These are phyloP conservation scores for Lacerta bilineata DNA, from an alignment of 2,797 vertebrate species.

Conservation along the genomic window DNA sequence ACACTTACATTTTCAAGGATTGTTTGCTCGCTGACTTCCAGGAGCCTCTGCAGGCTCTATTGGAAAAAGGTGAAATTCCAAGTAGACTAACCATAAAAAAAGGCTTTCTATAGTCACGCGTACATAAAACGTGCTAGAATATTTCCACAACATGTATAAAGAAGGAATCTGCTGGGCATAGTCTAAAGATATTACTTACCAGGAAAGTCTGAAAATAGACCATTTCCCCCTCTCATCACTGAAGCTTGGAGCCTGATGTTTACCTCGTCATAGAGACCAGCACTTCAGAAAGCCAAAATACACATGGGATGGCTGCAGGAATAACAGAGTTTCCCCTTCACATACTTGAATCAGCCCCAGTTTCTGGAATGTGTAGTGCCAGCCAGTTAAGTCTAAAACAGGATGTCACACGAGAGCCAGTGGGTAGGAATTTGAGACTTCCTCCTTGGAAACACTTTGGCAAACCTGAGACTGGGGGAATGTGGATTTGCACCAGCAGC, in stretches of 20 bases:
- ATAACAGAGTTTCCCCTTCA: not conserved
- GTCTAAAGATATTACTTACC: not conserved
- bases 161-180: not conserved
- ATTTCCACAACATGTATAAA: not conserved
- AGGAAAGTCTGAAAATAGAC: not conserved
- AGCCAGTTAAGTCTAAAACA: not conserved
- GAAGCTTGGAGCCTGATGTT: not conserved
- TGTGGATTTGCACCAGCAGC: not conserved
- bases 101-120: not conserved
- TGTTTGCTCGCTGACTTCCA: constrained; percentile 9
- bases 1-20: constrained; percentile 1
- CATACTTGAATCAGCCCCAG: not conserved
- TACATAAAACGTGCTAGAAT: not conserved
- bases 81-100: constrained; percentile 14
- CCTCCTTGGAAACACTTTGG: not conserved
- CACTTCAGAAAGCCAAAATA: not conserved
- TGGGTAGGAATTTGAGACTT: not conserved
- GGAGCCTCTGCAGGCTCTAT: not conserved
- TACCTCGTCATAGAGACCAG: not conserved
- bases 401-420: not conserved
- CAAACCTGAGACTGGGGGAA: too few species aligned
- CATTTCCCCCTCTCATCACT: too few species aligned
- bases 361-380: not conserved
- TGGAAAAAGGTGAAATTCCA: constrained; percentile 17
- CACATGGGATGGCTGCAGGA: not conserved